Base-by-base conservation (phyloP, 2,797 vertebrate genomes). In the Eutrigla gurnardus region DNA sequence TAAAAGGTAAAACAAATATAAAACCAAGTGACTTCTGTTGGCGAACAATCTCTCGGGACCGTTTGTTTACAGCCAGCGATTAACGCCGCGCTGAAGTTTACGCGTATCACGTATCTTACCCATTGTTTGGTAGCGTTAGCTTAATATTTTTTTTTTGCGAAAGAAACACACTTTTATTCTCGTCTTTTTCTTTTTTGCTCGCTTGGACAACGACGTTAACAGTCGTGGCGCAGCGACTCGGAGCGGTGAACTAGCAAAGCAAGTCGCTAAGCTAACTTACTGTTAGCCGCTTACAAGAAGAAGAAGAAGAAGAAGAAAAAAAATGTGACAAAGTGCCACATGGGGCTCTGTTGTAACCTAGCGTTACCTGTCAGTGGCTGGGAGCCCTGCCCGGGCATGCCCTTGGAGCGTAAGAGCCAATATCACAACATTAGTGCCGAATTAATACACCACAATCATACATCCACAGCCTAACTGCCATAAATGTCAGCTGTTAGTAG, bases 1-100 rank as follows among this genome's bases (percentile, higher is more conserved):
- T 65, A 58, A 78, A 91, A 88, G 89, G 91, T 87, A 87, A 80
- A 78, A 25, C 25, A 25, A 25, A 25, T 25, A 55, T 8, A 49
- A 59, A 80, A 55, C 4, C 50, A 62, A 82, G 73, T 57, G 46
- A 88, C 81, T 88, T 77, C 46, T 82, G 63, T 65, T 65, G 9
- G 57, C 15, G 1, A 69, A 35, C 71, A 54, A 14, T 13, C 37
- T 13, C 59, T 47, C 50, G 4, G 54, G n/a, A 36, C 39, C 18
- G 60, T 4, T 5, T 88, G 80, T 88, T 84, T 82, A 81, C 79
- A 75, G 39, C 52, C 39, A 6, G 33, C 39, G 14, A n/a, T 57
- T 32, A 67, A 39, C 58, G 5, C 47, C 3, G 43, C 15, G 2
- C 55, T 9, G 25, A 84, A 87, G 72, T 89, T 25, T 66, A 7